These are phyloP conservation scores for Dryoscopus gambensis DNA, from an alignment of 2,113 vertebrate genomes.

Conservation along the genomic window DNA sequence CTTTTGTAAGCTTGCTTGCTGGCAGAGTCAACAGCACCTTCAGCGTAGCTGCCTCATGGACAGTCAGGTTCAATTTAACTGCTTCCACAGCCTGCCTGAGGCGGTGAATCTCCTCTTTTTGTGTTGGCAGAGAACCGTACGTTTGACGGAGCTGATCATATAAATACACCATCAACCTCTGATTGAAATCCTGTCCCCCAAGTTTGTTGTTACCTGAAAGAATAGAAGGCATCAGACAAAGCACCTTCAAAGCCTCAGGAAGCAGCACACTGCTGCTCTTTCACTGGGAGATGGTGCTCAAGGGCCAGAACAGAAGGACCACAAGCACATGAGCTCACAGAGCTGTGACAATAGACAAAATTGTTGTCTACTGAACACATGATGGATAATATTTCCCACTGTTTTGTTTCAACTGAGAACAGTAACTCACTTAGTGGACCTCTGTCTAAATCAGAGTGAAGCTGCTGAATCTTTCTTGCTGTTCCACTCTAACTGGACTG, in stretches of 20 bases:
- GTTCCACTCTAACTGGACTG: neutral
- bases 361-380: rapidly evolving
- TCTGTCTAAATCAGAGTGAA: neutral
- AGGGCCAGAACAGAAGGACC: neutral
- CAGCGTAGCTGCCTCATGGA: constrained; percentile 70
- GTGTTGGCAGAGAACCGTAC: constrained; percentile 77
- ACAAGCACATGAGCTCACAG: neutral
- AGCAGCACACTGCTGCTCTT: neutral
- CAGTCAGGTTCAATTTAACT: constrained; percentile 90
- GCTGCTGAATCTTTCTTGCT: neutral
- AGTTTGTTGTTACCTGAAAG: constrained; percentile 93
- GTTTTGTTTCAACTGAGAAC: neutral
- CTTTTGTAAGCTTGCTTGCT: constrained; percentile 11
- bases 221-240: neutral
- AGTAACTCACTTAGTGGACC: neutral
- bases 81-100: constrained; percentile 89
- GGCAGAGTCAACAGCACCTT: constrained; percentile 75
- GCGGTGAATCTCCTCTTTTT: constrained; percentile 89
- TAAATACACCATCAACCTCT: constrained; percentile 86
- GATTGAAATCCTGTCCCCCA: constrained; percentile 97
- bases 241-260: neutral
- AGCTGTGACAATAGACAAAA: neutral
- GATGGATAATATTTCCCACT: neutral
- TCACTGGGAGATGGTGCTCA: neutral
- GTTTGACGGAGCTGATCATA: constrained; percentile 76